Percentiles rank a stretch among this genome's conserved stretches.
phyloP scores from a whole-genome alignment of 2,797 vertebrate species.

The Macrochelys suwanniensis region DNA sequence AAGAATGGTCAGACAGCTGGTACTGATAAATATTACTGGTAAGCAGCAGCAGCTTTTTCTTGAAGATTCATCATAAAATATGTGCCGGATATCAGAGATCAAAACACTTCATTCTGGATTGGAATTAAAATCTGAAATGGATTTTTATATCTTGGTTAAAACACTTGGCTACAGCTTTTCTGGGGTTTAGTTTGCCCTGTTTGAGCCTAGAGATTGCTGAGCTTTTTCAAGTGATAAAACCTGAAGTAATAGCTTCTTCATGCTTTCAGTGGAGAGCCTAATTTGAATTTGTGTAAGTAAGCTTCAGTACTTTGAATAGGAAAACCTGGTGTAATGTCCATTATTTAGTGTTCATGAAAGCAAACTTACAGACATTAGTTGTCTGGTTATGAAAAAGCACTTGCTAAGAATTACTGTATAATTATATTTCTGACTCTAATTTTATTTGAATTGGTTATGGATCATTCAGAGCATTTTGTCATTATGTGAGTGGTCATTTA shows the following conservation, averaged over 20 bases:
- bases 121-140: background rate
- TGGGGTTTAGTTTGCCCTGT: background rate
- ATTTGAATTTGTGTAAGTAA: background rate
- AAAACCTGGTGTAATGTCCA: background rate
- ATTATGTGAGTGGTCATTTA: background rate
- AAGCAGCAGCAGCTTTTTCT: background rate
- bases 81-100: background rate
- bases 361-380: background rate
- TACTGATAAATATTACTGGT: background rate
- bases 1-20: background rate
- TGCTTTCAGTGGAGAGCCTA: background rate
- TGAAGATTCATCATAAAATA: background rate
- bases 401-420: background rate
- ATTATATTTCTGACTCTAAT: background rate
- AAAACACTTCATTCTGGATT: background rate
- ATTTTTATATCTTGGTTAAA: background rate
- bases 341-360: background rate
- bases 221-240: background rate
- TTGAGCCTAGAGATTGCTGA: background rate
- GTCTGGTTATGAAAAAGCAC: background rate
- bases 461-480: background rate
- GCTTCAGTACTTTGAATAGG: background rate
- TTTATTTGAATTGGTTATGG: background rate
- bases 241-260: background rate
- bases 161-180: background rate